Conservation (phyloP, 1,140 invertebrate genomes). For the Formica selysi region DNA sequence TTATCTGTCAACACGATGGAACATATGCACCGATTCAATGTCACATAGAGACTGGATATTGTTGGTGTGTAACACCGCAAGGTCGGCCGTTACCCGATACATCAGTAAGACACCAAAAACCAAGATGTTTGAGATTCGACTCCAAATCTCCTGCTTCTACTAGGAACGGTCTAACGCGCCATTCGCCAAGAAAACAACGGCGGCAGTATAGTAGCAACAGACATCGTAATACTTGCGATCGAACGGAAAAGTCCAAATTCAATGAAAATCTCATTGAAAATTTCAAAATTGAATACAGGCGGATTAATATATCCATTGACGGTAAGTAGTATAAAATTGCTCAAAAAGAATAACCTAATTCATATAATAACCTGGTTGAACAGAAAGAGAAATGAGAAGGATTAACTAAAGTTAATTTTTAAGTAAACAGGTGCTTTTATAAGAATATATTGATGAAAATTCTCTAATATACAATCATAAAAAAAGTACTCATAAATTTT, state of each 20-base stretch:
- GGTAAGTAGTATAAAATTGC: constrained; percentile 73
- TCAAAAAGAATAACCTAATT: background rate
- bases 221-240: constrained; percentile 88
- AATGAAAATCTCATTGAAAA: constrained; percentile 93
- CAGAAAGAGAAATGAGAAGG: background rate
- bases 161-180: constrained; percentile 78
- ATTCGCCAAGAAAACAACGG: constrained; percentile 81
- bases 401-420: background rate
- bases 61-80: constrained; percentile 94
- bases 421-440: background rate
- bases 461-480: too few relatives aligned
- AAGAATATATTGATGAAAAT: too few relatives aligned
- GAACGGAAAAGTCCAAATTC: constrained; percentile 91
- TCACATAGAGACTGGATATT: constrained; percentile 91
- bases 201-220: constrained; percentile 76
- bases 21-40: constrained; percentile 95
- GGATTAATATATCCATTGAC: constrained; percentile 83
- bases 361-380: constrained; percentile 14
- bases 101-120: constrained; percentile 89
- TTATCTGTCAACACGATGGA: constrained; percentile 93
- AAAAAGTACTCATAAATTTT: too few relatives aligned
- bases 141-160: constrained; percentile 78
- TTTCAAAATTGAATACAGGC: constrained; percentile 92
- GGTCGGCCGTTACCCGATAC: constrained; percentile 93
- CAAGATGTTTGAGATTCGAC: constrained; percentile 87